These are phyloP conservation scores for Zoanthus solanderi DNA, from an alignment of 92 coral and sea anemone genomes.

Conservation along the genomic window DNA sequence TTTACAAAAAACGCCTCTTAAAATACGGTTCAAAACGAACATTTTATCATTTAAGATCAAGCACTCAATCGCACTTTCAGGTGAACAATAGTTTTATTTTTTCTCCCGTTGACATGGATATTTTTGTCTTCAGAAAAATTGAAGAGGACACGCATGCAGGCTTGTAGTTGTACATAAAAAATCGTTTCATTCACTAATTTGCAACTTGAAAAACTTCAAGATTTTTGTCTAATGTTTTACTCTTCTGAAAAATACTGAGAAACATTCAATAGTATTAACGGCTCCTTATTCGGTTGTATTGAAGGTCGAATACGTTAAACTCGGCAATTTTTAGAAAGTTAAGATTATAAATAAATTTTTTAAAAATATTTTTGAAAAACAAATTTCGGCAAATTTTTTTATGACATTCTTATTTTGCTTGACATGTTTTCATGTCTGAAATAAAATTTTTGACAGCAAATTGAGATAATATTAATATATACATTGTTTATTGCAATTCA, in stretches of 20 bases:
- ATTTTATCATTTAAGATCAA: conserved; percentile 11
- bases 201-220: neutral
- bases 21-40: conserved; percentile 17
- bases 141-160: neutral
- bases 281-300: neutral
- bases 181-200: neutral
- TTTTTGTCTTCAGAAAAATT: neutral
- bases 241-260: neutral
- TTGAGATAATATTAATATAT: neutral
- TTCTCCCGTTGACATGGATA: neutral
- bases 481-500: conserved; percentile 27
- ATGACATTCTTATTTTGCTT: neutral
- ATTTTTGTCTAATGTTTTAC: neutral
- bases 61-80: neutral
- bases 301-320: neutral
- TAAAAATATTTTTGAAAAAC: neutral
- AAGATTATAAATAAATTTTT: neutral
- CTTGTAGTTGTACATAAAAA: neutral
- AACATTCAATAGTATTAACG: neutral
- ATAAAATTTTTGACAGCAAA: conserved; percentile 1
- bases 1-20: neutral
- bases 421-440: neutral
- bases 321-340: neutral
- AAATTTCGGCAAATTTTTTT: neutral
- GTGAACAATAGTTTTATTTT: neutral